Evolutionary conservation across 2,888 invertebrate genomes (phyloP), one percentile per base, ranked within the genome.

Genomic region (Cremastinae sp.): DNA sequence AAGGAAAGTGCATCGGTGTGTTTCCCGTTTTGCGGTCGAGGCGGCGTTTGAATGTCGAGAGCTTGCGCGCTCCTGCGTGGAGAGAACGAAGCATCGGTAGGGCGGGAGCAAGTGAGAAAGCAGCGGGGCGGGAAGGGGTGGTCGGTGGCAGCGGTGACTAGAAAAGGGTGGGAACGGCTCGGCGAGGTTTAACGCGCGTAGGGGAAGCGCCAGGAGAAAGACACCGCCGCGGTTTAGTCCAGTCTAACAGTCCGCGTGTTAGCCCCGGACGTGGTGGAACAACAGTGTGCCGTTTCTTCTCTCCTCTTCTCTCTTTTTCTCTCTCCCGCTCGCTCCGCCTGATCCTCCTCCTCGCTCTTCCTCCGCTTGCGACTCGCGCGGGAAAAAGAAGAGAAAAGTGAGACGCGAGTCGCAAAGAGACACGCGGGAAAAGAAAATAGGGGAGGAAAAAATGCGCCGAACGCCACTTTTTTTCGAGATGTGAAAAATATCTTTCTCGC

Each of bases 201-300:
- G 69, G 54, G 51, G 62, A 70, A 61, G 66, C 53, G 68, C 59
- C 53, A 65, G 69, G 74, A 73, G 79, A 80, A 71, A 78, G 78
- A 76, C 77, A 78, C 79, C 78, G 79, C 82, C 81, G 81, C 74
- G 83, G 83, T 82, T 80, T 79, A 84, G 83, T 75, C 75, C 84
- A 81, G 80, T 78, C 75, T 79, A 79, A 54, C 83, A 85, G 86
- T 85, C 85, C 86, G 86, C 85, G 86, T 86, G 85, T 84, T 83
- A 83, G 81, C 82, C 77, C 80, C 81, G 81, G 78, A 80, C 81
- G 84, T 58, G 59, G 73, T 73, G 74, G 70, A 80, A 79, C 78
- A 81, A 72, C 78, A 79, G 79, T 78, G 80, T 78, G 80, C 49
- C 76, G 80, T 76, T 76, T 78, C 68, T 61, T 59, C 62, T 64